A percentile compares a stretch with the other conserved stretches of the same genome.
Evolutionary conservation across 2,888 invertebrate genomes (phyloP).

Genomic region (Sceliomorpha sp.): DNA sequence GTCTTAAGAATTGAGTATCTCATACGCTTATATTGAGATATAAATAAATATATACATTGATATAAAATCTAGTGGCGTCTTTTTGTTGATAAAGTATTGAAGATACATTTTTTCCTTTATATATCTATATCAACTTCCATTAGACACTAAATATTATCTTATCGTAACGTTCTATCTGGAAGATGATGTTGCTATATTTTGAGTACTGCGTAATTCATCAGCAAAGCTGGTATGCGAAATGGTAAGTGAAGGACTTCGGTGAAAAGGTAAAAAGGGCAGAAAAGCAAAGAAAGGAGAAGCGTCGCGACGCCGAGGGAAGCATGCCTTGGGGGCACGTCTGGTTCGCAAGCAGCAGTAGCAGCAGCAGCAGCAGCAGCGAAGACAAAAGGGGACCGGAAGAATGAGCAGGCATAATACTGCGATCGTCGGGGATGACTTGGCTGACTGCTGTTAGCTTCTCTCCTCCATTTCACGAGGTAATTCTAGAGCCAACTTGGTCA

Average conservation of each 20-base stretch:
- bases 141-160: too few relatives aligned
- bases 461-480: slow-evolving; percentile 33
- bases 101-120: too few relatives aligned
- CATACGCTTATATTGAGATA: too few relatives aligned
- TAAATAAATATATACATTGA: too few relatives aligned
- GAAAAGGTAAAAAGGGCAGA: slow-evolving; percentile 10
- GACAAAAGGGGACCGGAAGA: slow-evolving; percentile 53
- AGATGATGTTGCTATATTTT: neutral
- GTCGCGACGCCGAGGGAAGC: slow-evolving; percentile 46
- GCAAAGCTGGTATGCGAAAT: slow-evolving; percentile 7
- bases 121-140: too few relatives aligned
- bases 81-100: too few relatives aligned
- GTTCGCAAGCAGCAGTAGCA: slow-evolving; percentile 25
- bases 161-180: too few relatives aligned
- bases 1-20: too few relatives aligned
- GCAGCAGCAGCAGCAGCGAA: slow-evolving; percentile 33
- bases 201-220: slow-evolving; percentile 22
- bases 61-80: too few relatives aligned
- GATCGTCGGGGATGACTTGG: neutral
- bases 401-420: slow-evolving; percentile 48
- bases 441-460: slow-evolving; percentile 4
- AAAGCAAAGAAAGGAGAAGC: slow-evolving; percentile 22
- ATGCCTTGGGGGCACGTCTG: slow-evolving; percentile 45
- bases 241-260: slow-evolving; percentile 21
- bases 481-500: slow-evolving; percentile 60